Evolutionary conservation across 2,888 invertebrate genomes (phyloP).

Genomic region (Drosophila helvetica): DNA sequence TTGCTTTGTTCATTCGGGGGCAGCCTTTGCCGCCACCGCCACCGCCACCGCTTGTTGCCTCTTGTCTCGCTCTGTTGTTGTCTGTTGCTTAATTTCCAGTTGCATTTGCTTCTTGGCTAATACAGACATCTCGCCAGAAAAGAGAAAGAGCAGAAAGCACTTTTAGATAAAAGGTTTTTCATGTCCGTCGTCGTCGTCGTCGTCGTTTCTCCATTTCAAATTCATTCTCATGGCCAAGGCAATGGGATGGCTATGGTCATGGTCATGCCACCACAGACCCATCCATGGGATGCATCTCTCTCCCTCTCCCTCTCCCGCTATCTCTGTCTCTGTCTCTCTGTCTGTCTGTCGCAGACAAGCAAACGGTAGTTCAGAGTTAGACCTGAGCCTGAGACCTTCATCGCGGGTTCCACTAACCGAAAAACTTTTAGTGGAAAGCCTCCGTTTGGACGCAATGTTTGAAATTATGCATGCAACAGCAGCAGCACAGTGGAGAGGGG

Average conservation of each 20-base stretch:
- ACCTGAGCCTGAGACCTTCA: constrained; percentile 3
- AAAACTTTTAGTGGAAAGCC: constrained; percentile 67
- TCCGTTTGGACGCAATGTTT: constrained; percentile 53
- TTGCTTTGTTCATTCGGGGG: constrained; percentile 33
- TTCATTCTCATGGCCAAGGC: constrained; percentile 33
- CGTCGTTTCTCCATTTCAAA: constrained; percentile 64
- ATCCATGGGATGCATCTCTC: constrained; percentile 1
- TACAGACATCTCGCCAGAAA: constrained; percentile 71
- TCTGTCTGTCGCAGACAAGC: constrained; percentile 10
- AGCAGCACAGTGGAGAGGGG: not conserved
- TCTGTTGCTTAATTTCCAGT: constrained; percentile 69
- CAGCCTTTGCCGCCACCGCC: too few species aligned
- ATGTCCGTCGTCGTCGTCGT: constrained; percentile 46
- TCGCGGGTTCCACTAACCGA: constrained; percentile 9
- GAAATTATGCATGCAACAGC: constrained; percentile 73
- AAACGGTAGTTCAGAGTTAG: constrained; percentile 25
- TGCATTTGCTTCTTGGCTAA: constrained; percentile 64
- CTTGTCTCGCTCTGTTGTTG: constrained; percentile 11
- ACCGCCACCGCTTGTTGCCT: not conserved
- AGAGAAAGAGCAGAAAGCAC: constrained; percentile 45
- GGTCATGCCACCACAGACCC: constrained; percentile 30
- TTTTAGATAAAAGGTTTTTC: constrained; percentile 78
- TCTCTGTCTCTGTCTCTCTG: not conserved
- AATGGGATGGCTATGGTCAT: constrained; percentile 46
- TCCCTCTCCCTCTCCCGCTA: not conserved